These are phyloP conservation scores for Clarias macrocephalus DNA, from an alignment of 2,113 vertebrate genomes.

Conservation along the genomic window DNA sequence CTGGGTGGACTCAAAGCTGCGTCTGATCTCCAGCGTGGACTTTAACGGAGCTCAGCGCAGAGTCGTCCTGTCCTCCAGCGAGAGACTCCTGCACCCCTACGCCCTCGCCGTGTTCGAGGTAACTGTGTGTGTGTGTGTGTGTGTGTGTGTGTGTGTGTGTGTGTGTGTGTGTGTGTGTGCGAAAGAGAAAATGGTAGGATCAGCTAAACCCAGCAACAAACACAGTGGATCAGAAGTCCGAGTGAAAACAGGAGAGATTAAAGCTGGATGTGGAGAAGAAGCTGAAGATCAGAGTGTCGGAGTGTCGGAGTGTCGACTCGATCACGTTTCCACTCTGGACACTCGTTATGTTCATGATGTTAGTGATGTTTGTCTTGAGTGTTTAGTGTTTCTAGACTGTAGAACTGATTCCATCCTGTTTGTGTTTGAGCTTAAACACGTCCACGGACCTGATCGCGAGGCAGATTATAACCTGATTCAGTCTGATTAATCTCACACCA, in stretches of 20 bases:
- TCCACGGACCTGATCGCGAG: background rate
- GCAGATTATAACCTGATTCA: background rate
- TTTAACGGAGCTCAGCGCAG: constrained; percentile 88
- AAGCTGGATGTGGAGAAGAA: too few species aligned
- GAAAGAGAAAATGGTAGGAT: background rate
- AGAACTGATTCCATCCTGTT: too few species aligned
- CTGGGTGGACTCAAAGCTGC: constrained; percentile 97
- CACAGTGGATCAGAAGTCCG: too few species aligned
- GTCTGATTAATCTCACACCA: background rate
- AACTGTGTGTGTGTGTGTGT: constrained; percentile 39
- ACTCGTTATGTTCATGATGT: too few species aligned
- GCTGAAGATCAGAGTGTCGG: too few species aligned
- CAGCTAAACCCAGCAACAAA: too few species aligned
- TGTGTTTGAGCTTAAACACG: too few species aligned
- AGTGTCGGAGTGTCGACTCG: too few species aligned
- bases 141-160: background rate
- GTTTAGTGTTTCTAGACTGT: too few species aligned
- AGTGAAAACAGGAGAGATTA: too few species aligned
- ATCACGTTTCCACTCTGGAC: too few species aligned
- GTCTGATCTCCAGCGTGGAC: constrained; percentile 91
- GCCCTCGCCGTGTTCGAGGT: constrained; percentile 97
- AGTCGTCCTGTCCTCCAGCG: constrained; percentile 84
- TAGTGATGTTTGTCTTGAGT: too few species aligned
- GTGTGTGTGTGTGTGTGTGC: constrained; percentile 6
- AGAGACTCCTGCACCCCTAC: constrained; percentile 89